Evolutionary conservation across 2,113 vertebrate species (phyloP).

Genomic region (Bujurquina vittata): DNA sequence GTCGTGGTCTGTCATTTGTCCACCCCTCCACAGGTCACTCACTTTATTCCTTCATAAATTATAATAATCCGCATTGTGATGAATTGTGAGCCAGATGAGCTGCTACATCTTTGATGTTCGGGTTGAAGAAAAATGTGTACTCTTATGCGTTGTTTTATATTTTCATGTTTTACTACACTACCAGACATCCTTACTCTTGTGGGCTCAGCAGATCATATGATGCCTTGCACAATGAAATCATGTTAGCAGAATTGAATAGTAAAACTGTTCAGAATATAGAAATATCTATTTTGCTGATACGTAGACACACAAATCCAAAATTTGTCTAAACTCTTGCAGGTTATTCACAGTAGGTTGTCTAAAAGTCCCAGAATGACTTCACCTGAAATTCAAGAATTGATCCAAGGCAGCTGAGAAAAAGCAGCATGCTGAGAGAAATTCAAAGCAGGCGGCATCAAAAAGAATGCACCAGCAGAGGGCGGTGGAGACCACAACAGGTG

Average conservation of each 20-base stretch:
- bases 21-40: background rate
- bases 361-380: background rate
- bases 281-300: background rate
- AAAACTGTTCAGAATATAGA: background rate
- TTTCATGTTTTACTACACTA: background rate
- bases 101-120: too few species aligned
- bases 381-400: background rate
- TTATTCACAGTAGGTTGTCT: background rate
- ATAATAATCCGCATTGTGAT: too few species aligned
- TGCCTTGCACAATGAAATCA: background rate
- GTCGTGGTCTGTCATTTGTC: background rate
- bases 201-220: background rate
- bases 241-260: background rate
- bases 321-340: background rate
- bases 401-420: constrained; percentile 2
- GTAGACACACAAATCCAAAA: background rate
- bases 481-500: background rate
- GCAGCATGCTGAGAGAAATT: background rate
- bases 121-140: background rate
- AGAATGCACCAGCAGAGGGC: constrained; percentile 62
- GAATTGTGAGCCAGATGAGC: too few species aligned
- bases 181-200: background rate
- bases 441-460: background rate
- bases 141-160: background rate
- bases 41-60: too few species aligned